phyloP scores from a whole-genome alignment of 2,888 invertebrate species.

The Andrena trimmerana region DNA sequence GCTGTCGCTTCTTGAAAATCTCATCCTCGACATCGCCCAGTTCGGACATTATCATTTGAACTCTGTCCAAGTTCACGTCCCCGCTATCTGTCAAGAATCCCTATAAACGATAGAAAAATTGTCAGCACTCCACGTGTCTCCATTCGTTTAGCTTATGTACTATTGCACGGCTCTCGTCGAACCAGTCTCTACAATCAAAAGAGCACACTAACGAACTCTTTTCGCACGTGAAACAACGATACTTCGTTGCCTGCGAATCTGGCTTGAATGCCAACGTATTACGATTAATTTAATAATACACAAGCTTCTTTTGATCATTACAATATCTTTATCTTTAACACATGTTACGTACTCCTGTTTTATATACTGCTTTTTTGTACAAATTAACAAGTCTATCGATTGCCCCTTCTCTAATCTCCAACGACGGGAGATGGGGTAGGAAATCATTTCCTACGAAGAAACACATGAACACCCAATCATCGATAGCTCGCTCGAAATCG shows the following conservation, averaged over 20 bases:
- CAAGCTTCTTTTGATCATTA: background rate
- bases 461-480: slow-evolving; percentile 99
- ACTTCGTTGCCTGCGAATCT: no score
- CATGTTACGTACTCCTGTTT: slow-evolving; percentile 90
- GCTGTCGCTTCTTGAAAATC: slow-evolving; percentile 97
- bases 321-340: slow-evolving; percentile 1
- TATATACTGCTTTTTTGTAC: slow-evolving; percentile 97
- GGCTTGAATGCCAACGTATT: no score
- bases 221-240: no score
- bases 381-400: slow-evolving; percentile 96
- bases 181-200: background rate
- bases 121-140: background rate
- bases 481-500: slow-evolving; percentile 97
- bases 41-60: slow-evolving; percentile 97
- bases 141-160: background rate
- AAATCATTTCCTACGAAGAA: slow-evolving; percentile 99
- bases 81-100: slow-evolving; percentile 98
- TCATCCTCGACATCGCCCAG: slow-evolving; percentile 98
- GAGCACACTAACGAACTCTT: no score
- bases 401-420: slow-evolving; percentile 98
- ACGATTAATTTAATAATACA: no score
- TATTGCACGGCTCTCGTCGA: background rate
- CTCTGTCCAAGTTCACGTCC: slow-evolving; percentile 95
- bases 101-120: slow-evolving; percentile 84
- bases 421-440: slow-evolving; percentile 97